These are phyloP conservation scores for Polypterus bichir DNA, from an alignment of 2,113 vertebrate genomes.

Conservation along the genomic window DNA sequence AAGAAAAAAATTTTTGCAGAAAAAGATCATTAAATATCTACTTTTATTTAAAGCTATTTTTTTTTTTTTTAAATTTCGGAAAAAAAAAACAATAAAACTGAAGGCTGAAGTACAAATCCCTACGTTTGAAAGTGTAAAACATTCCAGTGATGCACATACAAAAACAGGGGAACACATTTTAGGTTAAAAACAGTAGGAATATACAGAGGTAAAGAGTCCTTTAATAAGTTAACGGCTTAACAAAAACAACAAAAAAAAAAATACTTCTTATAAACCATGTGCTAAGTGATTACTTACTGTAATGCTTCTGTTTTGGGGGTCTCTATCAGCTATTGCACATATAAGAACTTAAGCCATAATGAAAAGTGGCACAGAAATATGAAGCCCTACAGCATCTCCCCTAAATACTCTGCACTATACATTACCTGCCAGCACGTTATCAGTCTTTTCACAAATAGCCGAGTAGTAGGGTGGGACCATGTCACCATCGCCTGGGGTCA, in stretches of 20 bases:
- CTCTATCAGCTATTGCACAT: slow-evolving; percentile 49
- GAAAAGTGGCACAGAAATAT: slow-evolving; percentile 4
- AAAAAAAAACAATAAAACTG: slow-evolving; percentile 30
- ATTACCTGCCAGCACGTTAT: slow-evolving; percentile 60
- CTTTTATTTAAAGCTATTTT: slow-evolving; percentile 52
- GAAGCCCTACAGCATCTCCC: slow-evolving; percentile 14
- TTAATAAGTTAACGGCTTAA: slow-evolving; percentile 29
- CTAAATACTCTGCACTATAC: slow-evolving; percentile 42
- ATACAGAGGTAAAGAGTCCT: slow-evolving; percentile 34
- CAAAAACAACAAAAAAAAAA: slow-evolving; percentile 27
- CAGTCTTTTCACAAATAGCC: slow-evolving; percentile 50
- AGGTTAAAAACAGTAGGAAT: slow-evolving; percentile 52
- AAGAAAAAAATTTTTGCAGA: slow-evolving; percentile 20
- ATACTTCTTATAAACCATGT: slow-evolving; percentile 29
- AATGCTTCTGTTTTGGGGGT: slow-evolving; percentile 9
- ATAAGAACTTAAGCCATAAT: slow-evolving; percentile 46
- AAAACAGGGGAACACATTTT: slow-evolving; percentile 21
- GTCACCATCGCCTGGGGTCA: slow-evolving; percentile 26
- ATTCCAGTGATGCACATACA: slow-evolving; percentile 25
- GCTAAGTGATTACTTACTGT: slow-evolving; percentile 23
- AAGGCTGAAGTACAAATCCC: slow-evolving; percentile 9
- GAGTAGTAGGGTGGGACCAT: slow-evolving; percentile 44
- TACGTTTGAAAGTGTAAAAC: slow-evolving; percentile 18
- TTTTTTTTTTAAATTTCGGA: slow-evolving; percentile 17
- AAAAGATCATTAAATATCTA: slow-evolving; percentile 40